These are phyloP conservation scores for Trachops cirrhosus DNA, from an alignment of 2,797 vertebrate species.

Conservation along the genomic window DNA sequence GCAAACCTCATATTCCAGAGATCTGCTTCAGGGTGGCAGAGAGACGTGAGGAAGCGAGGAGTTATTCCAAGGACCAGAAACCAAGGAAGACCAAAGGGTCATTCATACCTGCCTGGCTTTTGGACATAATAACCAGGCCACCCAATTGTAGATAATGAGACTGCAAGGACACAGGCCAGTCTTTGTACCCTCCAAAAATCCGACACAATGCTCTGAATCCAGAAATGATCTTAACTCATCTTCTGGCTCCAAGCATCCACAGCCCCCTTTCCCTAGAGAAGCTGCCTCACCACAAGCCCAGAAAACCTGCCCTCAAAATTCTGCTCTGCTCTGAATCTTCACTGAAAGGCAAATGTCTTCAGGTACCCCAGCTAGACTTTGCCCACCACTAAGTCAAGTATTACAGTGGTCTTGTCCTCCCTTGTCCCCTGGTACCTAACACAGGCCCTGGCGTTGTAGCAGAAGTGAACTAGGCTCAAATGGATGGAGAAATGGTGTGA, in stretches of 20 bases:
- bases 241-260: not conserved
- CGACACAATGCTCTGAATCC: not conserved
- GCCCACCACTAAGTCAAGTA: not conserved
- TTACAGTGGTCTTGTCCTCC: not conserved
- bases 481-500: not conserved
- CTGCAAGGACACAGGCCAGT: not conserved
- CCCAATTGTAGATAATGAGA: not conserved
- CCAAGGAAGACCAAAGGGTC: slow-evolving; percentile 5
- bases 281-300: not conserved
- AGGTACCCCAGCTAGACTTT: not conserved
- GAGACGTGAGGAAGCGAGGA: not conserved
- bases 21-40: not conserved
- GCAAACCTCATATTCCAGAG: not conserved
- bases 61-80: not conserved
- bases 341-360: not conserved
- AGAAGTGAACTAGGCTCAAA: not conserved
- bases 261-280: not conserved
- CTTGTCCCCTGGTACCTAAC: not conserved
- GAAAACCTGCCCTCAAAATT: not conserved
- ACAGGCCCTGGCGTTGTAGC: not conserved
- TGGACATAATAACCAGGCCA: not conserved
- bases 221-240: not conserved
- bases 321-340: not conserved
- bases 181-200: not conserved
- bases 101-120: not conserved